These are phyloP conservation scores for Pontoporia blainvillei DNA, from an alignment of 2,113 vertebrate genomes.

Conservation along the genomic window DNA sequence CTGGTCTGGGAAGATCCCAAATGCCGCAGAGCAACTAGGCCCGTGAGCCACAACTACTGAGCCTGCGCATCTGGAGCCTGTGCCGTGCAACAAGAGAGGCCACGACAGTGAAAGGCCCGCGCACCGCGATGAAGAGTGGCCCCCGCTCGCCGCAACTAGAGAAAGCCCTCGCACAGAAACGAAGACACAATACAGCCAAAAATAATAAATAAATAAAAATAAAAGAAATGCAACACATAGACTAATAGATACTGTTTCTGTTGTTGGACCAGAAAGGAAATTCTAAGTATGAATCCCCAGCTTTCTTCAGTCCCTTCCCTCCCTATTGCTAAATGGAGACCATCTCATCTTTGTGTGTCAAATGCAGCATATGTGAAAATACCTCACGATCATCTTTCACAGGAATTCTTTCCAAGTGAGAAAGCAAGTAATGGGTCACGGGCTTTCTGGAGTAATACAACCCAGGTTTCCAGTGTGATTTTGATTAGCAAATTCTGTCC, in stretches of 20 bases:
- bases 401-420: constrained; percentile 61
- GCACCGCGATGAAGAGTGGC: no score
- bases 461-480: constrained; percentile 49
- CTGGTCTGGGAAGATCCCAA: no score
- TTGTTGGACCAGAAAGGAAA: neutral
- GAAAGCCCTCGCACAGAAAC: no score
- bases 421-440: constrained; percentile 5
- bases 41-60: no score
- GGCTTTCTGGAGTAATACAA: constrained; percentile 15
- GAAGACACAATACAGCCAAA: no score
- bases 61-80: no score
- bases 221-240: neutral
- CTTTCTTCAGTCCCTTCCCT: neutral
- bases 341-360: neutral
- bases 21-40: no score
- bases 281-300: neutral
- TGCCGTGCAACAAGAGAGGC: no score
- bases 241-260: neutral
- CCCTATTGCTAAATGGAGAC: neutral
- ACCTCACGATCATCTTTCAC: constrained; percentile 35
- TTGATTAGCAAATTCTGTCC: constrained; percentile 43
- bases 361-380: constrained; percentile 25
- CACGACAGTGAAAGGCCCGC: no score
- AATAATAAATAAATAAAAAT: no score
- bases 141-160: no score